These are phyloP conservation scores for Sebastes trivittatus DNA, from an alignment of 2,797 vertebrate genomes.

Conservation along the genomic window DNA sequence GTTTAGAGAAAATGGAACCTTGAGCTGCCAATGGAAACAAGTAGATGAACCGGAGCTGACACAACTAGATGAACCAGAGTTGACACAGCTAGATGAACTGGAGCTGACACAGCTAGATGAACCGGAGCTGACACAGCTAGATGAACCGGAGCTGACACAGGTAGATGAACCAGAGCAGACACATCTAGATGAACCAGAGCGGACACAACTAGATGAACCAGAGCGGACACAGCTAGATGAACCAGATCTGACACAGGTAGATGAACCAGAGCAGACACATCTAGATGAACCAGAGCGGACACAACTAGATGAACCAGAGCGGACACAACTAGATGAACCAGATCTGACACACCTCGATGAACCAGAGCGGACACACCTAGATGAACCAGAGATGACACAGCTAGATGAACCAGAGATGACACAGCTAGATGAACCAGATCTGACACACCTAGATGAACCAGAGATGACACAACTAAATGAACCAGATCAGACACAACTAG, in stretches of 20 bases:
- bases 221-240: too few relatives aligned
- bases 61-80: fast-evolving
- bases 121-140: fast-evolving
- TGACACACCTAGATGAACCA: too few relatives aligned
- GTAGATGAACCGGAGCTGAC: neutral
- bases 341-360: neutral
- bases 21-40: neutral
- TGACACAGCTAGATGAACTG: neutral
- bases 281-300: fast-evolving
- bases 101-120: fast-evolving
- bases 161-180: too few relatives aligned
- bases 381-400: too few relatives aligned
- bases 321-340: too few relatives aligned
- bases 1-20: constrained; percentile 1
- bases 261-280: fast-evolving
- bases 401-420: too few relatives aligned
- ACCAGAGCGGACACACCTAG: neutral
- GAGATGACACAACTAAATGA: too few relatives aligned
- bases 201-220: fast-evolving
- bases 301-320: fast-evolving
- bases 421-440: too few relatives aligned
- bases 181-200: fast-evolving
- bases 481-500: too few relatives aligned
- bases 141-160: too few relatives aligned
- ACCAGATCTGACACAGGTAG: too few relatives aligned